Percentiles rank a stretch among this genome's conserved stretches.
Conservation (phyloP, 1,140 invertebrate genomes). For the Liolophura sinensis region DNA sequence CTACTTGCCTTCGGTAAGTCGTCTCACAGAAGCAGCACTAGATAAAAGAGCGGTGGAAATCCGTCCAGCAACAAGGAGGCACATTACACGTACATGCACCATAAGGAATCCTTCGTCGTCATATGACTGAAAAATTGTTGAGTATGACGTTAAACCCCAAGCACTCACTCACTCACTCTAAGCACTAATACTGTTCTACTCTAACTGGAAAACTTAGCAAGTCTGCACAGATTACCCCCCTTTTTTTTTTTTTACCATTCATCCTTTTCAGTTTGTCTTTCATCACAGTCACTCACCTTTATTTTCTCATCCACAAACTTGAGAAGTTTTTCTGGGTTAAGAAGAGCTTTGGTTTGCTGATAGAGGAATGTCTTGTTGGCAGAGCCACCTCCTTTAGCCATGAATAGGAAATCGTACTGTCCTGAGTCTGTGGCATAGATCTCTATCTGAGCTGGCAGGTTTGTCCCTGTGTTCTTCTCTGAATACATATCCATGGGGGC, state of each 20-base stretch:
- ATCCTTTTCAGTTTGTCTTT: neutral
- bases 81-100: too few species aligned
- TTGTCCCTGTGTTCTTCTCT: slow-evolving; percentile 59
- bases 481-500: slow-evolving; percentile 59
- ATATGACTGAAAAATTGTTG: too few species aligned
- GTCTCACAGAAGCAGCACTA: too few species aligned
- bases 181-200: neutral
- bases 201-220: neutral
- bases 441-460: slow-evolving; percentile 60
- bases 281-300: slow-evolving; percentile 37
- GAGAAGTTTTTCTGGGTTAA: slow-evolving; percentile 58
- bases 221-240: neutral
- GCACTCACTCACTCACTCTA: neutral
- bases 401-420: slow-evolving; percentile 59
- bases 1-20: too few species aligned
- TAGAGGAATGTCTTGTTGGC: slow-evolving; percentile 60
- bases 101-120: too few species aligned
- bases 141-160: neutral
- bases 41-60: too few species aligned
- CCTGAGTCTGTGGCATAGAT: slow-evolving; percentile 52
- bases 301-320: slow-evolving; percentile 59
- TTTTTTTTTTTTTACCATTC: slow-evolving; percentile 1
- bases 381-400: slow-evolving; percentile 60
- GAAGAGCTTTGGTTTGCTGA: slow-evolving; percentile 59
- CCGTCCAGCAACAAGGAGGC: too few species aligned